Base-by-base conservation (phyloP, 2,797 vertebrate genomes). In the Eidolon dupreanum region DNA sequence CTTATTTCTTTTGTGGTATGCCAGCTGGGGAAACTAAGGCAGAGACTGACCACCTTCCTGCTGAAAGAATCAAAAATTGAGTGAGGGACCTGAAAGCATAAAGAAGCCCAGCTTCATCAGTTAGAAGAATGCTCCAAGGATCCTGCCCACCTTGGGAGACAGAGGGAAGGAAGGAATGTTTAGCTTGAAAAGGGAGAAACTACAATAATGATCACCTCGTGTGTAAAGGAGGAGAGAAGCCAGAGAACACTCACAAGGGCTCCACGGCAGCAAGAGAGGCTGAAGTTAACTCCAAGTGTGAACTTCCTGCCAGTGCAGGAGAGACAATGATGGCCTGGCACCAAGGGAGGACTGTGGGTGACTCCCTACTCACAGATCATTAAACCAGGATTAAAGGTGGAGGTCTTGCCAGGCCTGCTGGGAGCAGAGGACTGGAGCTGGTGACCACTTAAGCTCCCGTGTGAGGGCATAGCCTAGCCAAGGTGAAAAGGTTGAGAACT, bases 361-460 rank as follows among this genome's bases (percentile, higher is more conserved):
- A 57, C 92, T 89, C n/a, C 63, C 28, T 63, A 26, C 77, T 41
- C 53, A 84, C 88, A 66, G 75, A 84, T 83, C 78, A 66, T 92
- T 93, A 95, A 95, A 6, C 46, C n/a, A 31, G 71, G 88, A 97
- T 90, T 81, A 90, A 88, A 49, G 88, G 81, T 75, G 43, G 92
- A 28, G 66, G 51, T 33, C 55, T 36, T 20, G 63, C 49, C 17
- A 20, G 70, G 22, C 53, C 93, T 46, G 26, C 82, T 38, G 75
- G 83, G 89, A 93, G 66, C 70, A 17, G 24, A 81, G 53, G 57
- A 41, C 24, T 8, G 15, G 59, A 33, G 38, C 70, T 61, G 71
- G 16, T 65, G 81, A 68, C 66, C 66, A 6, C n/a, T 16, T 31
- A 68, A 86, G 65, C 70, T 24, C 16, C 31, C 16, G 0, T 13